Percentiles rank a stretch among this genome's conserved stretches.
Evolutionary conservation across 2,888 invertebrate species (phyloP).

Genomic region (Ormyrus pomaceus): DNA sequence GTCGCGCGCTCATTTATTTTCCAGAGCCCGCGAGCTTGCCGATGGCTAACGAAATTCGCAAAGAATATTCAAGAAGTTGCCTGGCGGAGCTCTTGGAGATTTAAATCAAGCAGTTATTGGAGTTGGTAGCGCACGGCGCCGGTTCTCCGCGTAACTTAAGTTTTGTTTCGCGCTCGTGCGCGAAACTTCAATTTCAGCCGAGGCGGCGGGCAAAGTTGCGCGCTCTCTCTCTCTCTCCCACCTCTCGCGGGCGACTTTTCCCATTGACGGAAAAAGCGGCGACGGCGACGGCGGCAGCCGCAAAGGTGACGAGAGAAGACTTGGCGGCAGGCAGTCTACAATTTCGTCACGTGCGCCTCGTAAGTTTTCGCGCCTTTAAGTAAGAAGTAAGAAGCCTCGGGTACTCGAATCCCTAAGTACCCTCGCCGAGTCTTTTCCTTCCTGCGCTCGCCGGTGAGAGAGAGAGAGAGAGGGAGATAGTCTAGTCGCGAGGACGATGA

Average conservation of each 20-base stretch:
- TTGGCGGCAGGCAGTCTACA: slow-evolving; percentile 60
- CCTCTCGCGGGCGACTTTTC: slow-evolving; percentile 28
- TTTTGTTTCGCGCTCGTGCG: slow-evolving; percentile 41
- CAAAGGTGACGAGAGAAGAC: slow-evolving; percentile 53
- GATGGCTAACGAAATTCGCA: slow-evolving; percentile 37
- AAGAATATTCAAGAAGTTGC: slow-evolving; percentile 48
- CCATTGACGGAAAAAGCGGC: slow-evolving; percentile 46
- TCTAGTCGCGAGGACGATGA: slow-evolving; percentile 34
- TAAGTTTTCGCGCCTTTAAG: slow-evolving; percentile 71
- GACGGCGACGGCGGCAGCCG: slow-evolving; percentile 44
- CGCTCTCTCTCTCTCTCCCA: too few relatives aligned
- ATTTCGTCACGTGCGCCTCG: slow-evolving; percentile 73
- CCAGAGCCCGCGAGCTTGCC: not conserved
- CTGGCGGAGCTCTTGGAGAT: slow-evolving; percentile 18
- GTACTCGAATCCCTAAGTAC: slow-evolving; percentile 66
- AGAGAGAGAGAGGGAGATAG: not conserved
- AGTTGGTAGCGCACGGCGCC: slow-evolving; percentile 1
- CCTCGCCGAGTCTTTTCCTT: slow-evolving; percentile 37
- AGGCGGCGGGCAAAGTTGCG: not conserved
- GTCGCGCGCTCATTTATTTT: slow-evolving; percentile 30
- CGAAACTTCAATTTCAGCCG: slow-evolving; percentile 36
- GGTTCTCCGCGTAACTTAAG: slow-evolving; percentile 15
- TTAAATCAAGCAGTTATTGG: slow-evolving; percentile 51
- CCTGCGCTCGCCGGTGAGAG: slow-evolving; percentile 46
- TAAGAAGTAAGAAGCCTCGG: slow-evolving; percentile 56